Base-by-base conservation (phyloP, 2,113 vertebrate species). In the Passer domesticus region DNA sequence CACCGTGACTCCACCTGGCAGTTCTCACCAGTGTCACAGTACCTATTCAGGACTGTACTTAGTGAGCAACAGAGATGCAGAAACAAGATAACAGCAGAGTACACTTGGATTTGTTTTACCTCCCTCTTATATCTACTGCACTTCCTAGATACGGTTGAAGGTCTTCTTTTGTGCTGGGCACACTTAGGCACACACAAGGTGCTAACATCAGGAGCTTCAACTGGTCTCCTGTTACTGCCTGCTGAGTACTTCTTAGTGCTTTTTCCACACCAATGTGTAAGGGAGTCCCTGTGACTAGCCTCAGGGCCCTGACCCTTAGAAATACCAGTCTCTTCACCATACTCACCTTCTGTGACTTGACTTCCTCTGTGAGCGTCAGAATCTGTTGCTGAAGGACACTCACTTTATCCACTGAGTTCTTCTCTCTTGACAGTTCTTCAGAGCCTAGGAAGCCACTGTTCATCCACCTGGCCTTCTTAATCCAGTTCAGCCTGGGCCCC, bases 261-360 rank as follows among this genome's bases (percentile, higher is more conserved):
- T 44, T 44, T 83, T 68, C 14, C 53, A 69, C 19, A 72, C 8
- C 30, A 43, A 39, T 6, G 3, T 59, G 7, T 16, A 76, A 56
- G 4, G 53, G 33, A 56, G 31, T 49, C 35, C 46, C 17, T 64
- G 18, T 49, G 27, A 75, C 8, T 27, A 75, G 15, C 6, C 15
- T 56, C 30, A 55, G 33, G 18, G 20, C 13, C 15, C 19, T 56
- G 39, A 66, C 44, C 37, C 53, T 50, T 46, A 66, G 43, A 79
- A 76, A 69, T 10, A 73, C 25, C 6, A 70, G 12, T 59, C 10
- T 70, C 17, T 69, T 76, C 4, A 3, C 5, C 39, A 62, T 22
- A 50, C 96, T 97, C 49, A 99, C 99, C 99, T 99, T 99, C 96
- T 99, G 99, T 78, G 98, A 98, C 89, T 98, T 98, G 79, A 99